Evolutionary conservation across 2,888 invertebrate species (phyloP).

Genomic region (Gastrophysa polygoni): DNA sequence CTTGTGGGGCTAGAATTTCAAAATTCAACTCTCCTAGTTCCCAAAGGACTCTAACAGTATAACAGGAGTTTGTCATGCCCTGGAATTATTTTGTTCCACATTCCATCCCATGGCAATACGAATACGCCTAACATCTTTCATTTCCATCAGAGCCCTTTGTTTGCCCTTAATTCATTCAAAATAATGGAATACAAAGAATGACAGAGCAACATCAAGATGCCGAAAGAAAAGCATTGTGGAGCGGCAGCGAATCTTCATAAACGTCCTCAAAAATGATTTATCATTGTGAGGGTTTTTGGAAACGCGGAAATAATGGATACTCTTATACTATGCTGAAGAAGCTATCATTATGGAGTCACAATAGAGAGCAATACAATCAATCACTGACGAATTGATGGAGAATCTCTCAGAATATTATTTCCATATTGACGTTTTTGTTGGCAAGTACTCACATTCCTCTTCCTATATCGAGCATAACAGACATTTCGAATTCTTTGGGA

Average conservation of each 20-base stretch:
- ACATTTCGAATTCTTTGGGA: no score
- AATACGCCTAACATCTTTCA: neutral
- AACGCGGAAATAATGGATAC: slow-evolving; percentile 53
- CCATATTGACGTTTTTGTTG: neutral
- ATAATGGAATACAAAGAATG: slow-evolving; percentile 36
- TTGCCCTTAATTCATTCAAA: slow-evolving; percentile 40
- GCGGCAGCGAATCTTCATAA: slow-evolving; percentile 54
- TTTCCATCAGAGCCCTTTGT: slow-evolving; percentile 17
- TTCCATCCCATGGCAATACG: neutral
- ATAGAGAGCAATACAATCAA: slow-evolving; percentile 49
- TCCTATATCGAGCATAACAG: neutral
- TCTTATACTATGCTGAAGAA: slow-evolving; percentile 52
- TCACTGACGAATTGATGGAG: slow-evolving; percentile 45
- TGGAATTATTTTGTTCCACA: no score
- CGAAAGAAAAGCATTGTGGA: slow-evolving; percentile 49
- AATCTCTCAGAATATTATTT: slow-evolving; percentile 25
- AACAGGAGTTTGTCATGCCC: no score
- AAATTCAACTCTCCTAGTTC: no score
- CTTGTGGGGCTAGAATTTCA: no score
- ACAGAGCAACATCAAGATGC: slow-evolving; percentile 39
- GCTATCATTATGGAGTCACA: slow-evolving; percentile 49
- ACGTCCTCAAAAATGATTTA: slow-evolving; percentile 54
- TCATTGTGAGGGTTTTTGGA: slow-evolving; percentile 50
- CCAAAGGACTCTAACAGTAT: no score
- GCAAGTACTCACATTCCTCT: neutral